Conservation (phyloP, 2,888 invertebrate genomes). For the Theodoxus fluviatilis region DNA sequence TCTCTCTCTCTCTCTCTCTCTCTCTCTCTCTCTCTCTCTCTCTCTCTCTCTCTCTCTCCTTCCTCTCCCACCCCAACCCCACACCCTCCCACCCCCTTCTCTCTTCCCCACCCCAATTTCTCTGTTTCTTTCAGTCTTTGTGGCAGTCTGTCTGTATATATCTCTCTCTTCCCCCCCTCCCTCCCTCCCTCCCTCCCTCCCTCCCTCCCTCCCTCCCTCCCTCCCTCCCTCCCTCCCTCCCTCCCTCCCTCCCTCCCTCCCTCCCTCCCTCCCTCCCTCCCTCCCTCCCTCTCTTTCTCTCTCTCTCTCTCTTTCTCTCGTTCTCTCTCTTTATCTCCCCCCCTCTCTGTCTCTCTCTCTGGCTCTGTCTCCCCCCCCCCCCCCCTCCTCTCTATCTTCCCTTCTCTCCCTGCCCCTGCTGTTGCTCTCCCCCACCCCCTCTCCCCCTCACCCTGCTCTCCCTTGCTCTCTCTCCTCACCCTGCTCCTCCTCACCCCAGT, state of each 20-base stretch:
- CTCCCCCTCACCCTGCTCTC: constrained; percentile 10
- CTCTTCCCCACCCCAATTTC: too few relatives aligned
- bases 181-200: constrained; percentile 9
- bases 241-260: neutral
- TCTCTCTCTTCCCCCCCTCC: constrained; percentile 12
- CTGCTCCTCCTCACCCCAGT: constrained; percentile 39
- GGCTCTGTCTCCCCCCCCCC: constrained; percentile 20
- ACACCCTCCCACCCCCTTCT: too few relatives aligned
- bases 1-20: too few relatives aligned
- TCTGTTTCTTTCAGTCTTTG: too few relatives aligned
- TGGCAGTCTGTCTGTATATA: too few relatives aligned
- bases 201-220: neutral
- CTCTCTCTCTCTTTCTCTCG: constrained; percentile 22
- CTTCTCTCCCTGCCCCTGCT: constrained; percentile 41
- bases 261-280: constrained; percentile 2
- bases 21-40: too few relatives aligned
- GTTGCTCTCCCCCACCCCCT: constrained; percentile 2
- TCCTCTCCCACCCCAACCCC: too few relatives aligned
- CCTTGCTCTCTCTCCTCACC: constrained; percentile 43
- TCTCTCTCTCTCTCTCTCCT: too few relatives aligned
- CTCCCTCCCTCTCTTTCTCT: constrained; percentile 19
- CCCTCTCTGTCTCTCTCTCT: constrained; percentile 15
- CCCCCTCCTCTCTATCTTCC: constrained; percentile 31
- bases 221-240: neutral
- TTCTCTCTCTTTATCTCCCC: constrained; percentile 14